Conservation (phyloP, 2,113 vertebrate species). For the Macaca nemestrina region DNA sequence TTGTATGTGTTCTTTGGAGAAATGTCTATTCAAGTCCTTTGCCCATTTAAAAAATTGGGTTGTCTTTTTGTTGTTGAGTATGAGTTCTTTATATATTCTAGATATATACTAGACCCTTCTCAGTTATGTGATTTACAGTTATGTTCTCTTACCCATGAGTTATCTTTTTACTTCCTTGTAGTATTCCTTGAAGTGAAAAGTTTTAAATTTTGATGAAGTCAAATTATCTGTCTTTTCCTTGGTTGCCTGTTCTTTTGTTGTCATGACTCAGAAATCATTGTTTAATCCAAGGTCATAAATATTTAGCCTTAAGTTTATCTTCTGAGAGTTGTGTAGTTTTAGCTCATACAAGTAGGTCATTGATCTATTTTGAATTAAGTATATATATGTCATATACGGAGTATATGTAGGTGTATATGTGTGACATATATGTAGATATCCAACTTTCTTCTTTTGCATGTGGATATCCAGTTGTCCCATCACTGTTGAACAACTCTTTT, state of each 20-base stretch:
- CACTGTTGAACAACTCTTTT: not conserved
- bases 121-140: not conserved
- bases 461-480: not conserved
- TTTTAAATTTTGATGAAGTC: constrained; percentile 19
- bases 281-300: not conserved
- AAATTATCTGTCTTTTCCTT: not conserved
- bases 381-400: not conserved
- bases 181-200: not conserved
- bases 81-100: not conserved
- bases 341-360: not conserved
- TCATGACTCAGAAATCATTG: not conserved
- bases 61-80: not conserved
- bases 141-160: not conserved
- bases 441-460: not conserved
- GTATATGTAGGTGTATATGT: too few relatives aligned
- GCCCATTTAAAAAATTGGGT: not conserved
- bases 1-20: not conserved
- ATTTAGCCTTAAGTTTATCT: not conserved
- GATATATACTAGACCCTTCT: not conserved
- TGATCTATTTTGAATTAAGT: not conserved
- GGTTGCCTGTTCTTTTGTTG: not conserved
- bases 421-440: not conserved
- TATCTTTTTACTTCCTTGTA: not conserved
- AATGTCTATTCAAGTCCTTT: not conserved
- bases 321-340: not conserved